These are phyloP conservation scores for Drosophila pruinosa DNA, from an alignment of 1,140 invertebrate genomes.

Conservation along the genomic window DNA sequence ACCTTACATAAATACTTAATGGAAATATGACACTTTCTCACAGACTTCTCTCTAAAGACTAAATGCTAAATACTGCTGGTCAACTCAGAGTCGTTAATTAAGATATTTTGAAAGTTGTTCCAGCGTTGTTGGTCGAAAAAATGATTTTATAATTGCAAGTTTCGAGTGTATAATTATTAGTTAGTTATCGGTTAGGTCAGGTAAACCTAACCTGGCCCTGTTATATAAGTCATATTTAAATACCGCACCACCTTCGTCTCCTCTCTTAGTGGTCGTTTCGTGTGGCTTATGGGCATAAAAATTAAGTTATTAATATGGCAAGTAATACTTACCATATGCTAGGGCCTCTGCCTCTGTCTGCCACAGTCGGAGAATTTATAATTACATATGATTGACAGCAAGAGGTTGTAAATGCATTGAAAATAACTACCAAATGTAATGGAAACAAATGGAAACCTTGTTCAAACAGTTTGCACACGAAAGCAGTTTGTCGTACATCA, in stretches of 20 bases:
- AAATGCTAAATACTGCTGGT: background rate
- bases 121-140: slow-evolving; percentile 45
- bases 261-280: slow-evolving; percentile 17
- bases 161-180: slow-evolving; percentile 68
- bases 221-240: slow-evolving; percentile 77
- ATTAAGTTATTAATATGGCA: slow-evolving; percentile 68
- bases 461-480: background rate
- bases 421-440: slow-evolving; percentile 21
- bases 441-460: slow-evolving; percentile 17
- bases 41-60: slow-evolving; percentile 24
- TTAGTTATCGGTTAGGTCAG: slow-evolving; percentile 76
- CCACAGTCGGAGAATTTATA: slow-evolving; percentile 8
- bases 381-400: slow-evolving; percentile 59
- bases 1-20: slow-evolving; percentile 52
- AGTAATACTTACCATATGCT: slow-evolving; percentile 23
- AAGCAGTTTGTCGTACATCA: background rate
- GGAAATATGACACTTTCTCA: slow-evolving; percentile 74
- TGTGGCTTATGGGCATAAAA: slow-evolving; percentile 65
- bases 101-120: slow-evolving; percentile 70
- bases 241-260: slow-evolving; percentile 15
- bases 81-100: slow-evolving; percentile 47
- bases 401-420: slow-evolving; percentile 10
- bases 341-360: slow-evolving; percentile 2
- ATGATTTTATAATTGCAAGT: slow-evolving; percentile 76
- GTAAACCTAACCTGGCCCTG: slow-evolving; percentile 39